Base-by-base conservation (phyloP, 2,797 vertebrate genomes). In the Gila robusta region DNA sequence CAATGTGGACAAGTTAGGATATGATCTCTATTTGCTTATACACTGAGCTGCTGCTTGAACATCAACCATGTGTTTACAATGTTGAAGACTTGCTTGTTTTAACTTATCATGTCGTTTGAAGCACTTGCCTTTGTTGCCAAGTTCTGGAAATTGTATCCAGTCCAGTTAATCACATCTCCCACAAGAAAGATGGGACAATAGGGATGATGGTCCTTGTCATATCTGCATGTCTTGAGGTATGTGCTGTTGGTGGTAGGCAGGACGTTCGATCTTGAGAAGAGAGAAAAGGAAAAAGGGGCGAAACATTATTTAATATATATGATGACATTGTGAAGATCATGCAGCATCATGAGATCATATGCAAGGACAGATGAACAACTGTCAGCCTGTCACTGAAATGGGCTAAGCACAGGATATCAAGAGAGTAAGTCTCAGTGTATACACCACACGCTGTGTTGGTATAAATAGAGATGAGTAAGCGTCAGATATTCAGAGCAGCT, bases 131-230 rank as follows among this genome's bases (percentile, higher is more conserved):
- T 94, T 3, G 79, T 86, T 59, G 98, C 98, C 92, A 99, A 96
- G 11, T 97, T 95, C 90, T 97, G 95, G 91, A 98, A 99, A 90
- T 94, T 62, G 2, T 94, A 92, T 78, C 97, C 97, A 0, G 97
- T 92, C 94, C 94, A 94, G 32, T 77, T 89, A 81, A 98, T 93
- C 26, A 99, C 86, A 39, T 96, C 94, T 10, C 97, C 95, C 64
- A 99, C 92, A 7, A 93, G 92, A 84, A 99, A 99, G 90, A 99
- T 98, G 89, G 98, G 98, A 87, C 98, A 99, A 92, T 98, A 99
- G 16, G 93, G 96, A 83, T 96, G 91, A 35, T 92, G 83, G 26
- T 92, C 90, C 0, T 41, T 89, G 87, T 97, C 94, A 76, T 96
- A 97, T 74, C 80, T 93, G 91, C 98, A 99, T n/a, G 44, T 95